Base-by-base conservation (phyloP, 2,797 vertebrate genomes). In the Sebastes reedi region DNA sequence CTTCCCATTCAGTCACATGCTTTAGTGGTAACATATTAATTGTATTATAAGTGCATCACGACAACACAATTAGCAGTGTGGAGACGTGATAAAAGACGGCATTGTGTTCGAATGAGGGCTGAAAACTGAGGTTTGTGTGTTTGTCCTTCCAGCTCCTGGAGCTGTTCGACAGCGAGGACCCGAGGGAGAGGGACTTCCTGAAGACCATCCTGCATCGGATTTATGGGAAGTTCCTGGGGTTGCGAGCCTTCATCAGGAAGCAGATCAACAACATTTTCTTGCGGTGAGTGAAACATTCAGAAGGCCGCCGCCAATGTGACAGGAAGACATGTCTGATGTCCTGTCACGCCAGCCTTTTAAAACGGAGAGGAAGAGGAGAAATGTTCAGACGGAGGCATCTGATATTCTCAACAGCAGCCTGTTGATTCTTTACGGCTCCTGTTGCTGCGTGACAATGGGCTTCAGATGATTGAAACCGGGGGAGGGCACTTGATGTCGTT, bases 211-310 rank as follows among this genome's bases (percentile, higher is more conserved):
- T 99, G 71, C 98, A 99, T 91, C 97, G 98, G 79, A 98, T 99
- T 90, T 99, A 99, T 60, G 98, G 98, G 77, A 99, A 99, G 91
- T 99, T 99, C 91, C 96, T 99, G 0, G 98, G 98, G 52, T 91
- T 99, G 89, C 95, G 98, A 84, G 98, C 98, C 14, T 99, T 99
- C 95, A 98, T 99, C 95, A 96, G 98, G 94, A 99, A 99, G 93
- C 98, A 99, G 90, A 99, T 99, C 82, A 99, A 99, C 96, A 99
- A 99, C 95, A 98, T 99, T 91, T 99, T 99, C 91, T 95, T 99
- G 93, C 97, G 97, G 98, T 99, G 94, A 91, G 94, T 76, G 16
- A 56, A 67, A n/a, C 3, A 1, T 29, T 72, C 2, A 24, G 22
- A 61, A 29, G 20, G 36, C 36, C 0, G 12, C 25, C 30, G 11